Evolutionary conservation across 1,140 invertebrate species (phyloP).

Genomic region (Apocrypta bakeri): DNA sequence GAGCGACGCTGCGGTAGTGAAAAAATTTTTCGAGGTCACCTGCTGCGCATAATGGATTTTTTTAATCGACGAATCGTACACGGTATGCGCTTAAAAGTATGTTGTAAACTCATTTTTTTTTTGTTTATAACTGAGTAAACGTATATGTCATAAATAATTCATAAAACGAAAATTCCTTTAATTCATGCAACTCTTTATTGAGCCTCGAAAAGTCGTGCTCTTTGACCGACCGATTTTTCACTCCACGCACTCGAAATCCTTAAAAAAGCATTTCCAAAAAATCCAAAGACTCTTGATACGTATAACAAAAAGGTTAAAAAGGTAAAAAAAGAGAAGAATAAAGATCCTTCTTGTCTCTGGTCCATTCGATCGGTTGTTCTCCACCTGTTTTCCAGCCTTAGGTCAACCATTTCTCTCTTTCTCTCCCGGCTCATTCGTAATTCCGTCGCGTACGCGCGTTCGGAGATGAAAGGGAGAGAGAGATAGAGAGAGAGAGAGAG

Average conservation of each 20-base stretch:
- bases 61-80: not conserved
- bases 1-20: not conserved
- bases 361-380: conserved; percentile 22
- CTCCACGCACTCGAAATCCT: not conserved
- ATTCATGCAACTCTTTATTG: too few species aligned
- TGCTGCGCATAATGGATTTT: not conserved
- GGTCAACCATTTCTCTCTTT: not conserved
- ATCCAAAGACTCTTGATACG: not conserved
- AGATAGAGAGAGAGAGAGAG: not conserved
- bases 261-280: not conserved
- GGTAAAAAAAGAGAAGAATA: not conserved
- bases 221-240: not conserved
- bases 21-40: not conserved
- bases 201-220: not conserved
- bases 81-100: too few species aligned
- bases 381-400: conserved; percentile 34
- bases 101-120: too few species aligned
- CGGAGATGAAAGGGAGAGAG: conserved; percentile 56
- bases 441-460: conserved; percentile 55
- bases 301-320: not conserved
- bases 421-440: conserved; percentile 58
- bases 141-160: too few species aligned
- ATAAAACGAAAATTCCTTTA: too few species aligned
- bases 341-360: not conserved
- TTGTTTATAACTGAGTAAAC: too few species aligned